Evolutionary conservation across 2,797 vertebrate species (phyloP), one percentile per base, ranked within the genome.

Genomic region (Protonibea diacanthus): DNA sequence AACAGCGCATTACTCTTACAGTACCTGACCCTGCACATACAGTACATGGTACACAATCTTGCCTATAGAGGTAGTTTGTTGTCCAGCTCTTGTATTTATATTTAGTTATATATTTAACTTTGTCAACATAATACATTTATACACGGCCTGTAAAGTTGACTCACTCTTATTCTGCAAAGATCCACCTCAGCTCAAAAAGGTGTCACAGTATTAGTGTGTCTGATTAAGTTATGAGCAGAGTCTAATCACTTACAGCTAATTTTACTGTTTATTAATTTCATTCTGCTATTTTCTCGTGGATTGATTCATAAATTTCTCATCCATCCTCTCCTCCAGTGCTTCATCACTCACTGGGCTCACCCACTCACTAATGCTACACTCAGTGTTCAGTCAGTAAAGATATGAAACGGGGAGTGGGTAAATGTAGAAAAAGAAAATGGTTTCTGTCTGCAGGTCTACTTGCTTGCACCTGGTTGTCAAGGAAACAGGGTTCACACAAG

Each of bases 401-500:
- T 10, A 57, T 47, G 20, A 72, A 42, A 55, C 13, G 72, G 33
- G 51, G 57, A 49, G 51, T 17, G 53, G 63, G 82, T 65, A 27
- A 42, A 66, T 61, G 56, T 69, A 58, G 64, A 76, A 81, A 81
- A 65, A 70, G 23, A 61, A 88, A 86, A 78, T 51, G 51, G 66
- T 71, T 80, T 13, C 64, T 78, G 73, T 75, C 71, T 76, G 44
- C 62, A 67, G 71, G 78, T 81, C 78, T 74, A 40, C 68, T 63
- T 63, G 74, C 83, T 83, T 81, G 67, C 70, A 88, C 82, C 84
- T 91, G 85, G 92, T 93, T 92, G 91, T 87, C 89, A 91, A 74
- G 90, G 92, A 89, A 93, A 94, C 92, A 82, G 78, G 52, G 60
- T 82, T 86, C 76, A 72, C 56, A 56, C 53, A 57, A 70, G 58